Evolutionary conservation across 35 echinoderm and acorn worm species (phyloP), one percentile per base, ranked within the genome.

Genomic region (Stichopus chloronotus): DNA sequence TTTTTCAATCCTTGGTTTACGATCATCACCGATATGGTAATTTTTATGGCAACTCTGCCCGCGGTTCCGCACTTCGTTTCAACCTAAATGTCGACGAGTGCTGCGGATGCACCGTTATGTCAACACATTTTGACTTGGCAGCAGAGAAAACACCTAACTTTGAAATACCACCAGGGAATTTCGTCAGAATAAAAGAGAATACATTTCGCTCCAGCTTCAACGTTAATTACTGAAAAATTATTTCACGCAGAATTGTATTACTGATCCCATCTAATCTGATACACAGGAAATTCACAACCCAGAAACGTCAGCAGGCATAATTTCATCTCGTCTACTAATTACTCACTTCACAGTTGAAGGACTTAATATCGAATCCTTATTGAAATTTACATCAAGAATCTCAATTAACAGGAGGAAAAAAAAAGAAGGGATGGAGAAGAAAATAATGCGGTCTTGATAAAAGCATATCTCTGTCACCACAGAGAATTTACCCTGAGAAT

Each of bases 171-270:
- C 82, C 7, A 58, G 82, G 82, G 82, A 74, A 85, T 85, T 83
- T 85, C 82, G n/a, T 8, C 55, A 17, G 20, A 19, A 81, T 55
- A 85, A 58, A 43, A 59, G 82, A 85, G 17, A 58, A 58, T 58
- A 85, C 52, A 85, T 60, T 16, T 19, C 9, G 17, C 17, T 19
- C 69, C 16, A 55, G 52, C 52, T 56, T 76, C 80, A 4, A 85
- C 21, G 82, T 20, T 85, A 59, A 85, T 85, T 85, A 85, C 52
- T 58, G 69, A 59, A 58, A 83, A 85, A 58, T 85, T 58, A 85
- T 59, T 85, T 85, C 82, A 85, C 82, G 22, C 82, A 85, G 8
- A 85, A 85, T 74, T 74, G 69, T 74, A 74, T 19, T 74, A n/a
- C 69, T 74, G 19, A 74, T 74, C 69, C 69, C 19, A n/a, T 74